Evolutionary conservation across 2,888 invertebrate species (phyloP), one percentile per base, ranked within the genome.

Genomic region (Acanthopleura granulata): DNA sequence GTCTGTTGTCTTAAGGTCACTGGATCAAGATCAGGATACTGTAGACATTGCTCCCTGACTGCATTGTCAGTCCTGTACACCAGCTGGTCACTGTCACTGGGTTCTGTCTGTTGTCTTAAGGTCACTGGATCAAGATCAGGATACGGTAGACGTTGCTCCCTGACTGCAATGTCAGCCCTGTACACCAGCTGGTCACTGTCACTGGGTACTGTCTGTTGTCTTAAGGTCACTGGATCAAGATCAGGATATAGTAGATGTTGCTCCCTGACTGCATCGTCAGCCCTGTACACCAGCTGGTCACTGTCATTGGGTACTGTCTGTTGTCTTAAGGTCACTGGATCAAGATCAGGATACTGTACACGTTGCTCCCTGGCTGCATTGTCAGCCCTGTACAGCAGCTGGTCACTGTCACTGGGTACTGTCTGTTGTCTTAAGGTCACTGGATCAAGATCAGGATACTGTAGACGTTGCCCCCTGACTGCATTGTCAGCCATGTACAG

Each of bases 71-170:
- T 25, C 61, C 40, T 29, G 73, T 72, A 66, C 62, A 22, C 72
- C 78, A 73, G 71, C 70, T 62, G 76, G 79, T 79, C 82, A 82
- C 72, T 78, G 76, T 25, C 66, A 66, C 25, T 66, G 40, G 9
- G 57, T 57, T 3, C 57, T 22, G n/a, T 57, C 57, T 62, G 62
- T 15, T 29, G 62, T 73, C 15, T 29, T 25, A 22, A 12, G 22
- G 12, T 57, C 57, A n/a, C n/a, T 18, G 22, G 49, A 22, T 25
- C 72, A 49, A 15, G 27, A 50, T 75, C 80, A 78, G 73, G 49
- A 62, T 30, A 29, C 57, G 3, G 57, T 57, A n/a, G 57, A 57
- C 57, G 12, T 57, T 57, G 57, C 57, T n/a, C 74, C 22, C 22
- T 51, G 49, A 16, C n/a, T 40, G 69, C 61, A 22, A 50, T 25